Base-by-base conservation (phyloP, 2,113 vertebrate species). In the Alligator sinensis region DNA sequence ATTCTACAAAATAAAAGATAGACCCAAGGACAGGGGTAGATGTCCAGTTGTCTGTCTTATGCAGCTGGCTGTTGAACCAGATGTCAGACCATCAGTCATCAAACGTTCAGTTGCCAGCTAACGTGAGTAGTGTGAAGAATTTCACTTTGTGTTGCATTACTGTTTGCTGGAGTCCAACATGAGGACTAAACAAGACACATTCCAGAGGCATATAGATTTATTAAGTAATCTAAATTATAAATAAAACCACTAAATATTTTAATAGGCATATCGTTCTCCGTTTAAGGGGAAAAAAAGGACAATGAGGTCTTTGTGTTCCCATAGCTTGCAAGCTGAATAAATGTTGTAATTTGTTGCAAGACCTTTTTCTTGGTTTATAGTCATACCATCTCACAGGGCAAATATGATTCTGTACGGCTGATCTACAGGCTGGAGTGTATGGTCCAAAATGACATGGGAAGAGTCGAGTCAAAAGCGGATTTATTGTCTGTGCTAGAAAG, bases 361-460 rank as follows among this genome's bases (percentile, higher is more conserved):
- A 72, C 4, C 0, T 6, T 18, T 63, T 61, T 18, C 34, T 77
- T 75, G 27, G 79, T 91, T 60, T 58, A 57, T 87, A 91, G n/a
- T 80, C 58, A 58, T 61, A 68, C 74, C 59, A 81, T 91, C 88
- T 24, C 38, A 82, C 93, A 54, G 74, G 86, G 92, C 84, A 93
- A 90, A 15, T 2, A 0, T 30, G 80, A 66, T 77, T 62, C 84
- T 81, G 2, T 54, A 11, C 63, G 93, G 34, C 87, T 80, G 70
- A 64, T 87, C 30, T 91, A 2, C 89, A 86, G 90, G n/a, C 38
- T 0, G 85, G 91, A 72, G 87, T 94, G 96, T 91, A 91, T 94
- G 88, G 92, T 96, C 88, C 92, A 87, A 82, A 96, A 91, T 91
- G 92, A 68, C 77, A 74, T 92, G 82, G 91, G 88, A 96, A 95